Conservation (phyloP, 2,113 vertebrate genomes). For the Malurus elegans region DNA sequence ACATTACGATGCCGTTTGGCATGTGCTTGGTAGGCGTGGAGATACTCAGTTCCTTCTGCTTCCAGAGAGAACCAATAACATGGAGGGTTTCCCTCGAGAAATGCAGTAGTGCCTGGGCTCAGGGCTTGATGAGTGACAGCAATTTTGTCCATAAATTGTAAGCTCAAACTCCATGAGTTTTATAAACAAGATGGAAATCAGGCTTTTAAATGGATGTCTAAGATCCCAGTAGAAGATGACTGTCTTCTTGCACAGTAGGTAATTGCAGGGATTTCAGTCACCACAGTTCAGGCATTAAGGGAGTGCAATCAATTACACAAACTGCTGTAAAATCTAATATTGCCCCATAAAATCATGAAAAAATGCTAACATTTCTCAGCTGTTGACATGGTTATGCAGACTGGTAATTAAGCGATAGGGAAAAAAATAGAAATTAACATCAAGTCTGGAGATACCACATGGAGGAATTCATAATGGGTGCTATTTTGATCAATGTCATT, state of each 20-base stretch:
- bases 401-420: background rate
- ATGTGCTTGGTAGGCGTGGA: background rate
- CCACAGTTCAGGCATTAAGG: background rate
- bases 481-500: background rate
- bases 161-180: background rate
- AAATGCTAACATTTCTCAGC: background rate
- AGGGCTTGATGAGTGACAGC: background rate
- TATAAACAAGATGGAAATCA: background rate
- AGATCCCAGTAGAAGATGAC: background rate
- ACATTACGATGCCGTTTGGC: background rate
- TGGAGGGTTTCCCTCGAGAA: background rate
- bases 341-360: background rate
- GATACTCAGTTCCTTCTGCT: background rate
- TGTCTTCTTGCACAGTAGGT: background rate
- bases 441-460: background rate
- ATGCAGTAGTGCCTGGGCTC: background rate
- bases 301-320: background rate
- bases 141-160: background rate
- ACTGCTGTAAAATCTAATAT: background rate
- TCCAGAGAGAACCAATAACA: constrained; percentile 6
- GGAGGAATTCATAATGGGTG: background rate
- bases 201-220: background rate
- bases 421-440: background rate
- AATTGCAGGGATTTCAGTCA: background rate
- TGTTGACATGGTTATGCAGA: background rate